phyloP scores from a whole-genome alignment of 30 jellyfish, hydroid and myxozoan species.

The Aurelia sp. region DNA sequence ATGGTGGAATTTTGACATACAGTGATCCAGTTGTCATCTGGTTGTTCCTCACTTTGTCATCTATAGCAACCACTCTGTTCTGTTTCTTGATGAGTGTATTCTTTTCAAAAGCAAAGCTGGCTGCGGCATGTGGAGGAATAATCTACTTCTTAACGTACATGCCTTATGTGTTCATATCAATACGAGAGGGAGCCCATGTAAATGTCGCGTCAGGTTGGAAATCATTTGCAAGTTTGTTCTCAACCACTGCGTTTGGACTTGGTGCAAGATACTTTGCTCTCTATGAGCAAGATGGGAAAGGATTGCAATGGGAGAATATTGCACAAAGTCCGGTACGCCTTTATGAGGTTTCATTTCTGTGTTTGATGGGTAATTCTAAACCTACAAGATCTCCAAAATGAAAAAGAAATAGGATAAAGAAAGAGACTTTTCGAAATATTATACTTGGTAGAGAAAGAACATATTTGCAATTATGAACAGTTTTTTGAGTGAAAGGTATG shows the following conservation, averaged over 20 bases:
- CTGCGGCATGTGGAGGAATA: conserved; percentile 99
- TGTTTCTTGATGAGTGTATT: conserved; percentile 95
- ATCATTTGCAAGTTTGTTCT: conserved; percentile 89
- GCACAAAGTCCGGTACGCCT: conserved; percentile 88
- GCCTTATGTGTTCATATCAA: conserved; percentile 97
- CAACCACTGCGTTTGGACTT: conserved; percentile 98
- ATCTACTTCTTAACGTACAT: conserved; percentile 91
- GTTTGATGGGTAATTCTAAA: too few relatives aligned
- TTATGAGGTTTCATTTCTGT: too few relatives aligned
- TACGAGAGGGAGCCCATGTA: conserved; percentile 88
- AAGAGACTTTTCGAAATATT: too few relatives aligned
- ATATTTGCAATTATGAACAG: too few relatives aligned
- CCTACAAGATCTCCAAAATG: too few relatives aligned
- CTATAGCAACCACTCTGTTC: conserved; percentile 93
- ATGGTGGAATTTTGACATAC: conserved; percentile 89
- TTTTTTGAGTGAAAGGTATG: too few relatives aligned
- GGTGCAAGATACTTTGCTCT: conserved; percentile 98
- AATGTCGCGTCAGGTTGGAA: conserved; percentile 78
- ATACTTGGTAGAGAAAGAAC: too few relatives aligned
- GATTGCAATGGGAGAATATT: conserved; percentile 92
- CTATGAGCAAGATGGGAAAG: conserved; percentile 94
- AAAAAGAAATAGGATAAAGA: too few relatives aligned
- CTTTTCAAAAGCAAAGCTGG: conserved; percentile 98
- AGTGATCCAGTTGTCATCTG: conserved; percentile 78
- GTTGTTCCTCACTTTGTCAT: conserved; percentile 88